phyloP scores from a whole-genome alignment of 2,888 invertebrate genomes.

The Reticulitermes lucifugus region DNA sequence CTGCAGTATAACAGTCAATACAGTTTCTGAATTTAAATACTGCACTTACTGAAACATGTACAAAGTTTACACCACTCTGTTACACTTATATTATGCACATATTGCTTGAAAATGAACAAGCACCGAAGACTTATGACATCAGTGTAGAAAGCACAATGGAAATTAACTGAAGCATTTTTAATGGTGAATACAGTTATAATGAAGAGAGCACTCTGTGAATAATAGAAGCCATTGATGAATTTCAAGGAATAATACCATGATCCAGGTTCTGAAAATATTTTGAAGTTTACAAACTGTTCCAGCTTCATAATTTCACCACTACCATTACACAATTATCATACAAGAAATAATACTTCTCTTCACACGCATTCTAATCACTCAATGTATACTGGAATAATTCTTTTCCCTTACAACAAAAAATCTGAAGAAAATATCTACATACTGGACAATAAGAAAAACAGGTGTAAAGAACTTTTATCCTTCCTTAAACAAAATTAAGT shows the following conservation, averaged over 20 bases:
- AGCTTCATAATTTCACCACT: background rate
- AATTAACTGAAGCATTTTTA: background rate
- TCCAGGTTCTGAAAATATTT: background rate
- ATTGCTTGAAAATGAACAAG: background rate
- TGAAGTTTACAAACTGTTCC: constrained; percentile 9
- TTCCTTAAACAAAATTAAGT: background rate
- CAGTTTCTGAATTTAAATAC: background rate
- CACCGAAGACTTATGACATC: background rate
- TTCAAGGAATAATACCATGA: background rate
- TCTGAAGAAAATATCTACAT: constrained; percentile 23
- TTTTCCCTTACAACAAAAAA: background rate
- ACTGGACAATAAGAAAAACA: background rate
- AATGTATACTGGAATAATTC: background rate
- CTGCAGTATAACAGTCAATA: background rate
- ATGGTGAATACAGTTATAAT: background rate
- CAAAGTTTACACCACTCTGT: background rate
- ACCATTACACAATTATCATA: background rate
- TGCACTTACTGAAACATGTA: background rate
- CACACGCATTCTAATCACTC: background rate
- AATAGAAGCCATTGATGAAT: background rate
- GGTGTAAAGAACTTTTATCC: constrained; percentile 1
- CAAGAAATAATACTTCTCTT: constrained; percentile 15
- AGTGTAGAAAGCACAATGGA: background rate
- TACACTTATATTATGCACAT: background rate
- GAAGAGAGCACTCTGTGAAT: background rate